phyloP scores from a whole-genome alignment of 2,888 invertebrate genomes.

The Temnothorax unifasciatus region DNA sequence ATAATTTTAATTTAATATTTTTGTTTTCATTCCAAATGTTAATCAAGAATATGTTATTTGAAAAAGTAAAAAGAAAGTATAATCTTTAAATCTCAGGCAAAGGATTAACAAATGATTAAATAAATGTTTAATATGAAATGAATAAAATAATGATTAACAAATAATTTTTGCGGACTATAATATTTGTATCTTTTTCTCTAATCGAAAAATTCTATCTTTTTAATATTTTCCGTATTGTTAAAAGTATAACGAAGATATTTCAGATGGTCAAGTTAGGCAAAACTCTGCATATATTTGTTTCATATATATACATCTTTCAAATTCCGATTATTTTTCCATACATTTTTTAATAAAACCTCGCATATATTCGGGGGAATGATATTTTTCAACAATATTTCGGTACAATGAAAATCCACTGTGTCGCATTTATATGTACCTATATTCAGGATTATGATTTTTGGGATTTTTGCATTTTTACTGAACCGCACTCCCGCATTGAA shows the following conservation, averaged over 20 bases:
- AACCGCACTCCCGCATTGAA: not conserved
- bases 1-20: slow-evolving; percentile 12
- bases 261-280: not conserved
- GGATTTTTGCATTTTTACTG: slow-evolving; percentile 1
- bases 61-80: not conserved
- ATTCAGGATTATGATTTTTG: slow-evolving; percentile 32
- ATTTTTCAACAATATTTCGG: slow-evolving; percentile 37
- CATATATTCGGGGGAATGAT: slow-evolving; percentile 23
- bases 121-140: not conserved
- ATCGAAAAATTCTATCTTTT: not conserved
- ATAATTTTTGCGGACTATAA: not conserved
- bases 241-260: slow-evolving; percentile 31
- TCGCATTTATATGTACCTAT: slow-evolving; percentile 13
- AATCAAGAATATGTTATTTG: not conserved
- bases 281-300: not conserved
- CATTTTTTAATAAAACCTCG: slow-evolving; percentile 3
- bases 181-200: not conserved
- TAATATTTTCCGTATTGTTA: not conserved
- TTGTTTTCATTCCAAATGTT: not conserved
- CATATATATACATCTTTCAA: slow-evolving; percentile 3
- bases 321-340: slow-evolving; percentile 27
- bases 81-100: not conserved
- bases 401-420: slow-evolving; percentile 21
- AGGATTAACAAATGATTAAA: not conserved
- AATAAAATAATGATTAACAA: not conserved